Base-by-base conservation (phyloP, 1,140 invertebrate genomes). In the Plectus sambesii region DNA sequence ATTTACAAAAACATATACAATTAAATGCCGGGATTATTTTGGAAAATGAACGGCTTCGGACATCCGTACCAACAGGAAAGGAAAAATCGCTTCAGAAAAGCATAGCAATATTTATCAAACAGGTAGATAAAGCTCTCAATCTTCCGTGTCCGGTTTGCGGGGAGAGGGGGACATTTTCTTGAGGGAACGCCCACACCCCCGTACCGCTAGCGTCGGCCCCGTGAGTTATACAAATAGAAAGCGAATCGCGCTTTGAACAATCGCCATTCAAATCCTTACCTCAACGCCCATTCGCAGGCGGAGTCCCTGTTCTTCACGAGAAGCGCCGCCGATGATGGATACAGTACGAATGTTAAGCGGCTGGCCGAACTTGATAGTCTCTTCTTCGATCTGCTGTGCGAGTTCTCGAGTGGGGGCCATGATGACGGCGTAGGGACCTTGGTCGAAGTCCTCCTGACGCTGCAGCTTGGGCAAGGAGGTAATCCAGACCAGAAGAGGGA, bases 301-400 rank as follows among this genome's bases (percentile, higher is more conserved):
- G 66, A 98, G 94, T 50, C 92, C 93, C 77, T 99, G 94, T 56
- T 98, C 94, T 75, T 99, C 94, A 59, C 90, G 77, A 0, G 88
- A 94, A 1, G 97, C 73, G 59, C 93, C 93, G 70, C 94, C 94
- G 53, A 99, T 96, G 30, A 99, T 87, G 5, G 96, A 87, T 0
- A 98, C 92, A 24, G 90, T 96, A 46, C 88, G 78, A 39, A 99
- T 93, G 22, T 87, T 88, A 5, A 99, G 74, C 2, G 84, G 84
- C 57, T 85, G 80, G 20, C 90, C 93, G 76, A 99, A 99, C 73
- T 96, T 98, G 48, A 84, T 84, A 0, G 89, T 90, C 74, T 99
- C 94, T 73, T 98, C 92, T 74, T 99, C 93, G 62, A 99, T 99
- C 73, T 99, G 94, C 68, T 98, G 92, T 0, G 94, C 94, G 73